phyloP scores from a whole-genome alignment of 2,797 vertebrate species.

The Somateria mollissima region DNA sequence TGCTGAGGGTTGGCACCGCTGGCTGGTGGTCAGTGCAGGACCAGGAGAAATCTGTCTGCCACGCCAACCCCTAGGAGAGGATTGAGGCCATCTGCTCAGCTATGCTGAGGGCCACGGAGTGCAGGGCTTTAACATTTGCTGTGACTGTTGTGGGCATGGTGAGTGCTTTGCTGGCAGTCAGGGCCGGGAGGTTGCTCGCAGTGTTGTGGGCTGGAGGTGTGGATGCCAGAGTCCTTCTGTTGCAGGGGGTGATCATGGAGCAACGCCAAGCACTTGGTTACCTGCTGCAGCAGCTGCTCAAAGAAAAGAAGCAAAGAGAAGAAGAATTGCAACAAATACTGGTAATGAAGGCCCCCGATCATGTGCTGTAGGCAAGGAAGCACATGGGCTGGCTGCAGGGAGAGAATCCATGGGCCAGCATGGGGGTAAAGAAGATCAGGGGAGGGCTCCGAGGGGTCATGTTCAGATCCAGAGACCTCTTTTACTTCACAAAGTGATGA shows the following conservation, averaged over 20 bases:
- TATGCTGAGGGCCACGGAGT: background rate
- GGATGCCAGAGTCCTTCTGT: slow-evolving; percentile 31
- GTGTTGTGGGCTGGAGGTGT: accelerated
- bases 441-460: background rate
- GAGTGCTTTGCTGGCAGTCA: background rate
- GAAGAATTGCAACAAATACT: slow-evolving; percentile 87
- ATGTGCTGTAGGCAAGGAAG: background rate
- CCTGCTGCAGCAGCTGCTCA: slow-evolving; percentile 92
- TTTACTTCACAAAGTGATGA: background rate
- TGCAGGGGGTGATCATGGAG: slow-evolving; percentile 86
- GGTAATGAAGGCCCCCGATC: slow-evolving; percentile 72
- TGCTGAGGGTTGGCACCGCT: background rate
- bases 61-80: background rate
- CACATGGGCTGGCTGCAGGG: background rate
- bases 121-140: background rate
- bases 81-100: background rate
- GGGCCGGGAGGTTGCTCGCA: background rate
- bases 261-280: slow-evolving; percentile 85
- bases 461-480: background rate
- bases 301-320: slow-evolving; percentile 91
- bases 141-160: background rate
- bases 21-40: background rate
- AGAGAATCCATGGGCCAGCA: accelerated
- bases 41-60: background rate
- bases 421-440: background rate